Evolutionary conservation across 2,113 vertebrate species (phyloP).

Genomic region (Isichthys henryi): DNA sequence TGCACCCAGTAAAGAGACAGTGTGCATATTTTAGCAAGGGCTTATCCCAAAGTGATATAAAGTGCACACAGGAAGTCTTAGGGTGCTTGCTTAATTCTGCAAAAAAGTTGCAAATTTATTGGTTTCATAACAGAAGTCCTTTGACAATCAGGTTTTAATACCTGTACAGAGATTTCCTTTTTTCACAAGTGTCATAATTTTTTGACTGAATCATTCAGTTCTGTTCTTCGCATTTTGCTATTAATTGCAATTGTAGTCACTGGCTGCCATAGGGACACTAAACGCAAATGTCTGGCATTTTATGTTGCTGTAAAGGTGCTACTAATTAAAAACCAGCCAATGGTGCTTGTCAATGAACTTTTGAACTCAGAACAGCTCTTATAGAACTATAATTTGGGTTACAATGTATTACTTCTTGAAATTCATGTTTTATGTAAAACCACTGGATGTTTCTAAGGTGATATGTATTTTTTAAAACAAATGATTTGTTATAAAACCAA

Average conservation of each 20-base stretch:
- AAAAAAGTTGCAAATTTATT: not conserved
- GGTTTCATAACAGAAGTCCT: not conserved
- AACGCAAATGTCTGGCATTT: not conserved
- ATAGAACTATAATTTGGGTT: not conserved
- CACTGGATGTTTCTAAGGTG: not conserved
- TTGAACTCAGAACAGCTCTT: not conserved
- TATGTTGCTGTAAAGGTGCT: not conserved
- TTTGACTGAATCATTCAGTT: not conserved
- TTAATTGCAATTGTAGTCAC: not conserved
- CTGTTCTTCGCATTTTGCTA: not conserved
- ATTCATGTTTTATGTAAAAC: not conserved
- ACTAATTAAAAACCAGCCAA: not conserved
- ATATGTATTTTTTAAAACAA: not conserved
- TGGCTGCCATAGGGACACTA: not conserved
- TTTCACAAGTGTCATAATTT: not conserved
- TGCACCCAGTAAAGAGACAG: not conserved
- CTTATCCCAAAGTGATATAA: not conserved
- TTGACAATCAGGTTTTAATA: not conserved
- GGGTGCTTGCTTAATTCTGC: not conserved
- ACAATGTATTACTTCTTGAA: not conserved
- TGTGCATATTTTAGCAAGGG: not conserved
- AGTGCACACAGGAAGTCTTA: not conserved
- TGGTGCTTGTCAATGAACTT: not conserved
- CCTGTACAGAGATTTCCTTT: not conserved
- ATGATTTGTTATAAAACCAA: not conserved